Evolutionary conservation across 2,888 invertebrate genomes (phyloP).

Genomic region (Alloplasta piceator): DNA sequence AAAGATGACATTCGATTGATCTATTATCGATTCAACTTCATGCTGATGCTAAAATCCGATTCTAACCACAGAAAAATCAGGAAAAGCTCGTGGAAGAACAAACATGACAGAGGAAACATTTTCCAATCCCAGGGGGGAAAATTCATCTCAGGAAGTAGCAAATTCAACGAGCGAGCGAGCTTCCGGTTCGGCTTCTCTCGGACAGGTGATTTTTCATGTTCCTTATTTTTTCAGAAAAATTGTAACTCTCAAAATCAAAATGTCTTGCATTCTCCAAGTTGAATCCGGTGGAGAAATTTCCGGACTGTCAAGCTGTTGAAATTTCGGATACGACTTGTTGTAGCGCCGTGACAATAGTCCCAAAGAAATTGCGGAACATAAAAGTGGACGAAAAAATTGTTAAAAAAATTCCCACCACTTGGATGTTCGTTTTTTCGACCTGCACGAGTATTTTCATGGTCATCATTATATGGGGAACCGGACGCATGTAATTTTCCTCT

Average conservation of each 20-base stretch:
- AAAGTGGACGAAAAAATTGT: constrained; percentile 27
- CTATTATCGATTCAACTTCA: constrained; percentile 11
- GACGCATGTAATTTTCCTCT: constrained; percentile 37
- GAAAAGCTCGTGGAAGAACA: constrained; percentile 15
- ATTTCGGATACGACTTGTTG: constrained; percentile 41
- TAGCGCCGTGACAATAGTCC: constrained; percentile 30
- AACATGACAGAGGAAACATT: constrained; percentile 26
- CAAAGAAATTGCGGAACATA: constrained; percentile 40
- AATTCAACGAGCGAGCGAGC: constrained; percentile 20
- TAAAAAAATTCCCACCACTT: constrained; percentile 24
- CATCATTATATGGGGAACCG: constrained; percentile 39
- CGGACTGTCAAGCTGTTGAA: constrained; percentile 38
- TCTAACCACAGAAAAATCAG: neutral
- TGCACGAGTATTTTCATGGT: constrained; percentile 45
- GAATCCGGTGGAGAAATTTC: constrained; percentile 40
- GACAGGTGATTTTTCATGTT: constrained; percentile 37
- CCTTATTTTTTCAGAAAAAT: neutral
- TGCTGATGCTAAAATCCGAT: constrained; percentile 6
- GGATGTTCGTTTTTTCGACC: constrained; percentile 36
- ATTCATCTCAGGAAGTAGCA: neutral
- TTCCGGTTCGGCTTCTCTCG: constrained; percentile 32
- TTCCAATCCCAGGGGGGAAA: neutral
- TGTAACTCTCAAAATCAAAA: neutral
- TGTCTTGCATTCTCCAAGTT: neutral
- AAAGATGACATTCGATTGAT: neutral